Percentiles rank a stretch among this genome's conserved stretches.
Evolutionary conservation across 2,113 vertebrate species (phyloP).

Genomic region (Dasyurus viverrinus): DNA sequence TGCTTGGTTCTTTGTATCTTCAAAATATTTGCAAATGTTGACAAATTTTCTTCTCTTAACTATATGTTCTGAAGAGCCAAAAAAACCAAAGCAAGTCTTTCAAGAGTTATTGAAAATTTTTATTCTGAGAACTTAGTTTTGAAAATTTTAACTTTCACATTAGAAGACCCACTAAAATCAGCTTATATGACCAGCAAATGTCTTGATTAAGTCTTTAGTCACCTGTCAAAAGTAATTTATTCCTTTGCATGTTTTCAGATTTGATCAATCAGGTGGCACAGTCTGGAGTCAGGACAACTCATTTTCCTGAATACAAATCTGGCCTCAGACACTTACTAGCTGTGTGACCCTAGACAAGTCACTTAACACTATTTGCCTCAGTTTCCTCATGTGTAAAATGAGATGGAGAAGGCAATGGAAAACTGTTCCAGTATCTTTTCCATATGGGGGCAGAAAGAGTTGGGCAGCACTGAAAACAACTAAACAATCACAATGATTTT

Average conservation of each 20-base stretch:
- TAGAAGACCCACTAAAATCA: slow-evolving; percentile 46
- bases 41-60: neutral
- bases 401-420: neutral
- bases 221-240: slow-evolving; percentile 16
- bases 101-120: slow-evolving; percentile 33
- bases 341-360: neutral
- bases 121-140: slow-evolving; percentile 16
- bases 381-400: neutral
- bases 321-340: neutral
- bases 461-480: neutral
- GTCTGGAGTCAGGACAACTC: neutral
- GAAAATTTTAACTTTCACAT: slow-evolving; percentile 43
- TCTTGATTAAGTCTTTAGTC: slow-evolving; percentile 30
- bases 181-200: neutral
- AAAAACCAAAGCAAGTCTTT: slow-evolving; percentile 12
- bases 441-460: neutral
- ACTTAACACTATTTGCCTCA: neutral
- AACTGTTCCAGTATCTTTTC: neutral
- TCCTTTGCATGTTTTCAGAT: slow-evolving; percentile 48
- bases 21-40: neutral
- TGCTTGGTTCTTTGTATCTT: neutral
- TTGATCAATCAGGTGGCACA: neutral
- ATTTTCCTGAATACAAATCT: neutral
- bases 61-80: neutral
- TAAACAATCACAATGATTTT: neutral